Conservation (phyloP, 2,888 invertebrate genomes). For the Bhutanitis thaidina region DNA sequence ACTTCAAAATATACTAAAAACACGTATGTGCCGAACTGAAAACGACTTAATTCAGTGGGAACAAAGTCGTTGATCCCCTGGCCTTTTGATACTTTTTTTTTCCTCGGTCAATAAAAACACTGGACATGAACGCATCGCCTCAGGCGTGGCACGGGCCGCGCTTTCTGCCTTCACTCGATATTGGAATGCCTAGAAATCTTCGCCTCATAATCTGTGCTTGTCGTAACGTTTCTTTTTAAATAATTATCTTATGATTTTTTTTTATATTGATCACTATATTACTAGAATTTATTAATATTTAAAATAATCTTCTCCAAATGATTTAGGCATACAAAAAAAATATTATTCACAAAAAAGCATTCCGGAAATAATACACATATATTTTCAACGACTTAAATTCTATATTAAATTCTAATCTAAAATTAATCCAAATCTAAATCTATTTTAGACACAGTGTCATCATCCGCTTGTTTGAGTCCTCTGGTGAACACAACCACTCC, state of each 20-base stretch:
- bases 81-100: conserved; percentile 20
- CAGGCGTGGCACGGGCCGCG: conserved; percentile 60
- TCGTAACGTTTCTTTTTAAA: background rate
- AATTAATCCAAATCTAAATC: too few relatives aligned
- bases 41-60: conserved; percentile 22
- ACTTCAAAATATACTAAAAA: conserved; percentile 26
- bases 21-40: conserved; percentile 23
- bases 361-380: too few relatives aligned
- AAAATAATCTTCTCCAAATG: too few relatives aligned
- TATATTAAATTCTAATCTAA: too few relatives aligned
- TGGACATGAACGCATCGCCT: conserved; percentile 38
- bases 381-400: too few relatives aligned
- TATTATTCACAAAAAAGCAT: too few relatives aligned
- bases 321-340: too few relatives aligned
- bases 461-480: too few relatives aligned
- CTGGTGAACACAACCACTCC: too few relatives aligned
- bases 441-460: too few relatives aligned
- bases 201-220: conserved; percentile 39
- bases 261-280: too few relatives aligned
- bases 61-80: conserved; percentile 30
- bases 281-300: too few relatives aligned
- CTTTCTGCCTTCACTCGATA: conserved; percentile 18
- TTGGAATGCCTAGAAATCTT: conserved; percentile 52
- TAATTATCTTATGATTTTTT: conserved; percentile 1
- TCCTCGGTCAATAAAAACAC: conserved; percentile 26